Base-by-base conservation (phyloP, 2,888 invertebrate species). In the Archips xylosteana region DNA sequence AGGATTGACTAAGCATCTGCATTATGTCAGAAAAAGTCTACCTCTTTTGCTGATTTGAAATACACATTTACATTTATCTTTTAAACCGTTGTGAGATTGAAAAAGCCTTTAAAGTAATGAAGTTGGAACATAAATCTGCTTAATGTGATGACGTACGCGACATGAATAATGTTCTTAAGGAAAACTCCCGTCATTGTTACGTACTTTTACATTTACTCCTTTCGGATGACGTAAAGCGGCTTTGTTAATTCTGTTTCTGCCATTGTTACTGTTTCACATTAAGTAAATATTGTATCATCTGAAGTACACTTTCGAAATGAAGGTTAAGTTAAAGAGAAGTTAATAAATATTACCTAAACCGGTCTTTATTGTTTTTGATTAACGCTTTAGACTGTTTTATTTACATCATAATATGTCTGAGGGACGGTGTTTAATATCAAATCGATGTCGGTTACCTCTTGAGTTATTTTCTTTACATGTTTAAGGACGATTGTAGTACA, bases 91-190 rank as follows among this genome's bases (percentile, higher is more conserved):
- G 57, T 47, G 65, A 70, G 70, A 74, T 74, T 74, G 74, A 74
- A 74, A 74, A 74, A 74, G 74, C 74, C 74, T 70, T 74, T 74
- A 70, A 74, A 74, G 74, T 74, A 74, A 74, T 74, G 74, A 74
- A 74, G 74, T 74, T 74, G 74, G 74, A 61, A 70, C 74, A 74
- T 74, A 74, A 74, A 74, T 74, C 74, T 74, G 74, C 74, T 74
- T 74, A 74, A 74, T 74, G 74, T 74, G 74, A 74, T 74, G 74
- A 74, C 74, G 70, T 74, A 74, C 74, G 70, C 74, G 74, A 74
- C 74, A 64, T 74, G 74, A 74, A 74, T 74, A 74, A 74, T 74
- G 74, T 74, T 74, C 74, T 70, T 70, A 74, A 74, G 74, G 74
- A 74, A 74, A 74, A 74, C 60, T 69, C 74, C 51, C 69, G 59